Conservation (phyloP, 2,888 invertebrate genomes). For the Belgica antarctica region DNA sequence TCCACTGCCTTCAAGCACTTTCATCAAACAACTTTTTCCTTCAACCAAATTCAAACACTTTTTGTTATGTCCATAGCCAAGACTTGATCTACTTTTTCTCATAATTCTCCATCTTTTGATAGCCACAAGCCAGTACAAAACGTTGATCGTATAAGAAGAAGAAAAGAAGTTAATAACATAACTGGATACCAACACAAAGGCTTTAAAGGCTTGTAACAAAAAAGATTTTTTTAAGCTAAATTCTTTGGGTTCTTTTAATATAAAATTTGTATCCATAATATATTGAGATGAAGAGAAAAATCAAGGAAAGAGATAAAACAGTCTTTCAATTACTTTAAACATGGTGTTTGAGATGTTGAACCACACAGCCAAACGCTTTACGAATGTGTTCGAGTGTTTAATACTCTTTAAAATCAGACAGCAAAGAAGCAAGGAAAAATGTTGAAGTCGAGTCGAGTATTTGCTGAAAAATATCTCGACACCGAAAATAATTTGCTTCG, state of each 20-base stretch:
- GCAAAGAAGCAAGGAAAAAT: not conserved
- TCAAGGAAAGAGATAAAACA: slow-evolving; percentile 31
- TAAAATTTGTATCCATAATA: slow-evolving; percentile 2
- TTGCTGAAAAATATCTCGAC: not conserved
- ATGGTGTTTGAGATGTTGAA: not conserved
- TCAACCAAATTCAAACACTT: not conserved
- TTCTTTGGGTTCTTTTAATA: slow-evolving; percentile 29
- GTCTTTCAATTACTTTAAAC: slow-evolving; percentile 23
- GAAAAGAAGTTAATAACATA: slow-evolving; percentile 30
- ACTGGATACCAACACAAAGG: slow-evolving; percentile 33
- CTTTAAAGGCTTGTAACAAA: not conserved
- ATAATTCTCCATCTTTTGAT: not conserved
- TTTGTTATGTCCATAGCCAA: not conserved
- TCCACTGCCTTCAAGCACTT: too few species aligned
- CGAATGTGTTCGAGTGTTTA: not conserved
- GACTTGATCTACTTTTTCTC: slow-evolving; percentile 1
- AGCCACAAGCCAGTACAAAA: slow-evolving; percentile 27
- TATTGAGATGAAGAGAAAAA: slow-evolving; percentile 19
- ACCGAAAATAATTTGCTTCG: not conserved
- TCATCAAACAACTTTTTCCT: too few species aligned
- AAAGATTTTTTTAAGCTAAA: slow-evolving; percentile 14
- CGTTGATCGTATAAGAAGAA: slow-evolving; percentile 4
- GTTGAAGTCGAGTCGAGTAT: not conserved
- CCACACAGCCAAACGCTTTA: not conserved
- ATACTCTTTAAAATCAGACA: not conserved